Conservation (phyloP, 2,113 vertebrate genomes). For the Chiloscyllium plagiosum region DNA sequence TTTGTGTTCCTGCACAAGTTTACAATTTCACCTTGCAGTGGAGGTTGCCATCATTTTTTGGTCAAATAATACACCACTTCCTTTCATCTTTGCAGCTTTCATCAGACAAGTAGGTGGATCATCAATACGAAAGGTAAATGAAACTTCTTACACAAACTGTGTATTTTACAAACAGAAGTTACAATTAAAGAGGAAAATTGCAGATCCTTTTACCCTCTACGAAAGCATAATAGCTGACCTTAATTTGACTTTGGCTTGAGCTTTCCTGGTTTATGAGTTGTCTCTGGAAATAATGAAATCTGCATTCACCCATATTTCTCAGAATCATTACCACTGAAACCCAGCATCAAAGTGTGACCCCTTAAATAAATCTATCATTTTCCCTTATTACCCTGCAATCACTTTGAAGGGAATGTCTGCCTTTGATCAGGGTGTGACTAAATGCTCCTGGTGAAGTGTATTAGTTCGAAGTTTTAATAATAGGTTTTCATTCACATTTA, state of each 20-base stretch:
- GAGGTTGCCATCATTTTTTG: not conserved
- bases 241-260: constrained; percentile 15
- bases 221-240: not conserved
- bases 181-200: constrained; percentile 11
- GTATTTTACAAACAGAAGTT: not conserved
- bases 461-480: constrained; percentile 16
- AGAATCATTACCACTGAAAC: constrained; percentile 7
- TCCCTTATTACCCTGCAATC: constrained; percentile 35
- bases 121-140: not conserved
- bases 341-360: constrained; percentile 8
- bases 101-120: not conserved
- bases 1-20: not conserved
- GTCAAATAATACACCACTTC: not conserved
- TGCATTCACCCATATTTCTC: constrained; percentile 20
- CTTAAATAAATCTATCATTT: constrained; percentile 34
- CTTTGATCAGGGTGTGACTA: constrained; percentile 35
- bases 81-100: not conserved
- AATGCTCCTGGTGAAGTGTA: not conserved
- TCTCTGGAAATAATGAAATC: constrained; percentile 33
- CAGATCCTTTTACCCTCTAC: not conserved
- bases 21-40: not conserved
- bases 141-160: not conserved
- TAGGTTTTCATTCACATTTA: not conserved
- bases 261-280: constrained; percentile 9
- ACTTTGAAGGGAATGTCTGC: constrained; percentile 15